Evolutionary conservation across 2,888 invertebrate species (phyloP), one percentile per base, ranked within the genome.

Genomic region (Pherbina coryleti): DNA sequence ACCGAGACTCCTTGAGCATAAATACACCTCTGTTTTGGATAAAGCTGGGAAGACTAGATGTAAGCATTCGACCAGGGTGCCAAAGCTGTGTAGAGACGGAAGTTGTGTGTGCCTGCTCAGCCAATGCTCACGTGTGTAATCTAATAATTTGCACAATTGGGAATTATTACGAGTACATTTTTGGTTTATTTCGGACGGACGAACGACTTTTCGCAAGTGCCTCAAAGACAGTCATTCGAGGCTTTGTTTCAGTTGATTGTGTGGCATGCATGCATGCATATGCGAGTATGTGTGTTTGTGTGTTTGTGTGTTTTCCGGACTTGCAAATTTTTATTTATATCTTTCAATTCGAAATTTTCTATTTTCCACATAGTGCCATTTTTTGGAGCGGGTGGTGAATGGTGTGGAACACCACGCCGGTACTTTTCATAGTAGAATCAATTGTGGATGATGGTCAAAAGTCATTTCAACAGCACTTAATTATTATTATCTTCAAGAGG

Each of bases 401-500:
- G 49, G 71, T 67, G 69, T 53, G 44, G 67, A 51, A 57, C 37
- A 70, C 34, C 51, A 57, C 37, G 74, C 34, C n/a, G 25, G 44
- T 37, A 55, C 22, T 67, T 67, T 31, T 55, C 67, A 49, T 51
- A 4, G 75, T 1, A 91, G 91, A 86, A 91, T 90, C 84, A 88
- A 86, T 82, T 86, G 87, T 88, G 87, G 86, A 86, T 89, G 90
- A 90, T 89, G 90, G 90, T 90, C 90, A 90, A 90, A 90, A 90
- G 90, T 88, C 90, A 89, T 89, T 90, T 90, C 89, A 90, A 90
- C 90, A 90, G 85, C 88, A 90, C 88, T 90, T 90, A 90, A 90
- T 90, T 90, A 90, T 89, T 89, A 91, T 92, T 84, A 90, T 92
- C 86, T 90, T 87, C 90, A 85, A 88, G 89, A 89, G 89, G 88